phyloP scores from a whole-genome alignment of 2,113 vertebrate genomes.

The Phalacrocorax aristotelis region DNA sequence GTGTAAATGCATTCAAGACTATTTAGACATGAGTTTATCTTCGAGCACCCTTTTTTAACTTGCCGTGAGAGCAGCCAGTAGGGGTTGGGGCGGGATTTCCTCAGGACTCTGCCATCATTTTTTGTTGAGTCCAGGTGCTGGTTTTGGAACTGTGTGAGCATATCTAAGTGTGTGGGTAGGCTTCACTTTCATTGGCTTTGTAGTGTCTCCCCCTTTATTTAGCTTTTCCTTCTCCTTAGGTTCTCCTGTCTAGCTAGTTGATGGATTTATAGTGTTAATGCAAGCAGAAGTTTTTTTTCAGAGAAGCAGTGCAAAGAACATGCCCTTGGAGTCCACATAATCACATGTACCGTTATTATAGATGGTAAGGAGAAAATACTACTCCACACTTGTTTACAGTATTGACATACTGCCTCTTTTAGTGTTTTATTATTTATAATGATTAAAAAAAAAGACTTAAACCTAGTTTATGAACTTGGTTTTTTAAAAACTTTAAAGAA shows the following conservation, averaged over 20 bases:
- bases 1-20: background rate
- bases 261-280: background rate
- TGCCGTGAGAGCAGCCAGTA: background rate
- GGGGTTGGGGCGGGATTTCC: background rate
- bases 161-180: background rate
- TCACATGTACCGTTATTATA: background rate
- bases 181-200: background rate
- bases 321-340: background rate
- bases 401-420: background rate
- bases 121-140: background rate
- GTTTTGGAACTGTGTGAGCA: background rate
- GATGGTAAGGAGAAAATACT: background rate
- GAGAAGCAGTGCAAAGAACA: background rate
- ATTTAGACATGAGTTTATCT: background rate
- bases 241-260: background rate
- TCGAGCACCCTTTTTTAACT: background rate
- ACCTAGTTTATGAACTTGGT: background rate
- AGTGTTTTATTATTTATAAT: background rate
- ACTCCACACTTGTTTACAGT: background rate
- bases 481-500: background rate
- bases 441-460: background rate
- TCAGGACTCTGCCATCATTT: background rate
- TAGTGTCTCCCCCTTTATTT: background rate
- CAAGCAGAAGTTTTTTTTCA: background rate
- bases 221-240: background rate